These are phyloP conservation scores for Lithobius niger DNA, from an alignment of 1,140 invertebrate species.

Conservation along the genomic window DNA sequence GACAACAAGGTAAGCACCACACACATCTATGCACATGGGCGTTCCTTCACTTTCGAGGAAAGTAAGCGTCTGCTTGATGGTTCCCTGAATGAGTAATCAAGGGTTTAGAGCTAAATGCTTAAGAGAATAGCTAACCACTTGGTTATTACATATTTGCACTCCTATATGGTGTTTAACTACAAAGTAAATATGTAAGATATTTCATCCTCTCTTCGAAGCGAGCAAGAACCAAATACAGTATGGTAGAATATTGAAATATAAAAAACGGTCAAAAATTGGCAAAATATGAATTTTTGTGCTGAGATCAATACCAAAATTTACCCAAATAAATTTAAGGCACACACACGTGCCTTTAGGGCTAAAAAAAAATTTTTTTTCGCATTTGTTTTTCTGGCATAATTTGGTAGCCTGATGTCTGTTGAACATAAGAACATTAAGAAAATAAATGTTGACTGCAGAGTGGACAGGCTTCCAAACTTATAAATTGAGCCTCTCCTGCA, in stretches of 20 bases:
- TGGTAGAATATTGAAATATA: neutral
- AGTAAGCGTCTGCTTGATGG: constrained; percentile 55
- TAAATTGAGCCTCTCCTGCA: no score
- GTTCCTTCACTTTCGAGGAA: constrained; percentile 61
- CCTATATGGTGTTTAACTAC: neutral
- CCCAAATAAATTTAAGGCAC: no score
- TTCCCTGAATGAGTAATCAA: constrained; percentile 43
- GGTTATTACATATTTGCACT: neutral
- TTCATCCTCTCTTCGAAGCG: neutral
- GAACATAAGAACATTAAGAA: no score
- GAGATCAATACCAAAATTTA: no score
- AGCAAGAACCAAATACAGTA: neutral
- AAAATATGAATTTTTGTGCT: no score
- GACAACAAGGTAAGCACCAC: constrained; percentile 61
- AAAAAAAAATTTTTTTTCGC: no score
- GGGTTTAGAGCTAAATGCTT: neutral
- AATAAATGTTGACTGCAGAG: no score
- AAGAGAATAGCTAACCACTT: neutral
- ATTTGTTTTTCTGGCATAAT: no score
- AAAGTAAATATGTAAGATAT: neutral
- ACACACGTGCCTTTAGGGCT: no score
- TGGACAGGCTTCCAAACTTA: no score
- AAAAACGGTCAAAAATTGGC: no score
- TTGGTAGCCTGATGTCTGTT: no score
- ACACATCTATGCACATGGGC: constrained; percentile 71